Percentiles rank a stretch among this genome's conserved stretches.
phyloP scores from a whole-genome alignment of 37 sponge, comb jelly and placozoan species.

The Lycopodina hypogea region DNA sequence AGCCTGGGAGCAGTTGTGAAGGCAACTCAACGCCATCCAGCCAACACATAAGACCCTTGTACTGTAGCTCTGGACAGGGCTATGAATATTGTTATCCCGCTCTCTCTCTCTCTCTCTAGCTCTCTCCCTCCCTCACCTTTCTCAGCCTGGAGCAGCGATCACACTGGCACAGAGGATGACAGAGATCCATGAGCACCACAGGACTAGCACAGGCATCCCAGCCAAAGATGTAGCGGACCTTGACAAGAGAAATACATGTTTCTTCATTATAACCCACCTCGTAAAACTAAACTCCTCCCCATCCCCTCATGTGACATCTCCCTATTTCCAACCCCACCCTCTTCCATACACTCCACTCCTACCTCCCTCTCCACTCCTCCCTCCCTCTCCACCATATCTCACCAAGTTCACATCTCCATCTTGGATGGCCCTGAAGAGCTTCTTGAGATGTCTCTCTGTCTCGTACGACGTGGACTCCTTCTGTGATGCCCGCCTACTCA shows the following conservation, averaged over 20 bases:
- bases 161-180: slow-evolving; percentile 90
- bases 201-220: slow-evolving; percentile 21
- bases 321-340: no score
- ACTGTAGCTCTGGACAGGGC: no score
- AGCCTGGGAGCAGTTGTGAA: no score
- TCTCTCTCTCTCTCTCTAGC: no score
- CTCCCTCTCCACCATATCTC: not conserved
- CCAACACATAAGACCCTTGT: no score
- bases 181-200: not conserved
- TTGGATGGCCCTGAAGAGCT: slow-evolving; percentile 57
- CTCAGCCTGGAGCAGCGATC: slow-evolving; percentile 59
- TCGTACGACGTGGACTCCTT: slow-evolving; percentile 1
- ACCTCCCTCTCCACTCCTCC: not conserved
- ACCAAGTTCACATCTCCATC: slow-evolving; percentile 59
- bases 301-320: no score
- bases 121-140: slow-evolving; percentile 37
- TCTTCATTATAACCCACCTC: no score
- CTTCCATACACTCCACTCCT: no score
- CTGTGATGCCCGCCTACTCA: slow-evolving; percentile 14
- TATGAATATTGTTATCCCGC: no score
- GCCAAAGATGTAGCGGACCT: slow-evolving; percentile 64
- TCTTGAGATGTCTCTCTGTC: slow-evolving; percentile 45
- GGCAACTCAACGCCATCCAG: no score
- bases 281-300: no score
- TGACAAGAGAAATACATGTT: slow-evolving; percentile 9